phyloP scores from a whole-genome alignment of 2,797 vertebrate genomes.

The Pseudocheirus occidentalis region DNA sequence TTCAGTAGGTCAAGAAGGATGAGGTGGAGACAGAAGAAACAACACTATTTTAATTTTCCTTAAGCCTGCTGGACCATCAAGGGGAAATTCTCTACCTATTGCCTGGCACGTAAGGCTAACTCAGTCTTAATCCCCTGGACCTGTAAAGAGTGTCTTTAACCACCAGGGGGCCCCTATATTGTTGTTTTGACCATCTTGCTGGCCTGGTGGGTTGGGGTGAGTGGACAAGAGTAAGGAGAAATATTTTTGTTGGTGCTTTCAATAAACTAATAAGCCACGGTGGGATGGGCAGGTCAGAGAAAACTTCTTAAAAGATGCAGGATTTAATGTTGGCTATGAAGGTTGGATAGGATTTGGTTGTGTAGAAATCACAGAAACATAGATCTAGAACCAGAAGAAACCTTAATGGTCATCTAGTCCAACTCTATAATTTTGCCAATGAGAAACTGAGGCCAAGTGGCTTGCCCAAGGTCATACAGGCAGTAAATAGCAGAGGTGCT shows the following conservation, averaged over 20 bases:
- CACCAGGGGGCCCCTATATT: not conserved
- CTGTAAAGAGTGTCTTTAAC: not conserved
- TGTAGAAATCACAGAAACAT: not conserved
- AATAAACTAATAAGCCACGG: not conserved
- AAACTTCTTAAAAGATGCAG: not conserved
- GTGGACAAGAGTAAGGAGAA: not conserved
- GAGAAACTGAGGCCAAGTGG: not conserved
- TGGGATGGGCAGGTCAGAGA: not conserved
- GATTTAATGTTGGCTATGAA: not conserved
- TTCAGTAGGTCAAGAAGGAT: not conserved
- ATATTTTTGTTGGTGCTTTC: not conserved
- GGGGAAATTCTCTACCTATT: not conserved
- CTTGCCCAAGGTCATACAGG: not conserved
- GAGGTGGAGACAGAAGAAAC: not conserved
- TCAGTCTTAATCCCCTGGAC: not conserved
- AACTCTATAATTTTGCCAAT: not conserved
- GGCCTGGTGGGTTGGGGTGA: not conserved
- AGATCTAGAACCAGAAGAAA: not conserved
- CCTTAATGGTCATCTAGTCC: not conserved
- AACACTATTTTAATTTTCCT: not conserved
- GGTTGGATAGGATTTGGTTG: not conserved
- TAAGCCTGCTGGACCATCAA: not conserved
- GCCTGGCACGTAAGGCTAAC: not conserved
- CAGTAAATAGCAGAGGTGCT: not conserved
- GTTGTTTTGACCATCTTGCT: not conserved